phyloP scores from a whole-genome alignment of 1,140 invertebrate species.

The Glossosoma conforme region DNA sequence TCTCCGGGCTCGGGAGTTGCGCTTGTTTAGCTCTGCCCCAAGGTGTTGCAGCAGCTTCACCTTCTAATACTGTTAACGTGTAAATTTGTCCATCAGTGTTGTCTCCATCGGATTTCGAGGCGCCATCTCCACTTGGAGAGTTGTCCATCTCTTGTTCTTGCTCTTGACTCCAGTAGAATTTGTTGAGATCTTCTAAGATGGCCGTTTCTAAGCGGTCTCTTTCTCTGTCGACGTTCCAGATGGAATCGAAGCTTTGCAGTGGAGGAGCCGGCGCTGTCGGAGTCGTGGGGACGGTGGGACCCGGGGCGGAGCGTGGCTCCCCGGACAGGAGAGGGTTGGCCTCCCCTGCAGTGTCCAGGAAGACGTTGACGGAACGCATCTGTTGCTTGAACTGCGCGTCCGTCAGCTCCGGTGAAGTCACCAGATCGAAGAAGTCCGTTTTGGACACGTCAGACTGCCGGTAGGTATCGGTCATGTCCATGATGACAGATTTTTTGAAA shows the following conservation, averaged over 20 bases:
- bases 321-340: constrained; percentile 49
- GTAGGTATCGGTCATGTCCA: constrained; percentile 77
- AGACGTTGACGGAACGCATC: constrained; percentile 58
- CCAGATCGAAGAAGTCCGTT: constrained; percentile 82
- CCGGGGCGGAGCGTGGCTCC: constrained; percentile 59
- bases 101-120: constrained; percentile 49
- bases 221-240: constrained; percentile 69
- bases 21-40: constrained; percentile 51
- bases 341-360: constrained; percentile 51
- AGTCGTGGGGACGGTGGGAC: constrained; percentile 39
- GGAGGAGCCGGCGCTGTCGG: constrained; percentile 40
- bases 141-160: constrained; percentile 49
- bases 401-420: constrained; percentile 67
- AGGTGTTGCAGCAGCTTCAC: constrained; percentile 49
- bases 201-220: constrained; percentile 62
- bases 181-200: constrained; percentile 74
- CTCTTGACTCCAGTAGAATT: constrained; percentile 70
- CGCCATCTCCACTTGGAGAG: constrained; percentile 44
- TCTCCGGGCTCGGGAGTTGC: constrained; percentile 53
- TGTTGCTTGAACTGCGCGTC: constrained; percentile 58
- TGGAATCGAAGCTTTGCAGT: constrained; percentile 55
- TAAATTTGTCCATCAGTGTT: constrained; percentile 58
- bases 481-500: constrained; percentile 37
- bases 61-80: constrained; percentile 62
- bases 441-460: constrained; percentile 64